phyloP scores from a whole-genome alignment of 2,113 vertebrate genomes.

The Centropus unirufus region DNA sequence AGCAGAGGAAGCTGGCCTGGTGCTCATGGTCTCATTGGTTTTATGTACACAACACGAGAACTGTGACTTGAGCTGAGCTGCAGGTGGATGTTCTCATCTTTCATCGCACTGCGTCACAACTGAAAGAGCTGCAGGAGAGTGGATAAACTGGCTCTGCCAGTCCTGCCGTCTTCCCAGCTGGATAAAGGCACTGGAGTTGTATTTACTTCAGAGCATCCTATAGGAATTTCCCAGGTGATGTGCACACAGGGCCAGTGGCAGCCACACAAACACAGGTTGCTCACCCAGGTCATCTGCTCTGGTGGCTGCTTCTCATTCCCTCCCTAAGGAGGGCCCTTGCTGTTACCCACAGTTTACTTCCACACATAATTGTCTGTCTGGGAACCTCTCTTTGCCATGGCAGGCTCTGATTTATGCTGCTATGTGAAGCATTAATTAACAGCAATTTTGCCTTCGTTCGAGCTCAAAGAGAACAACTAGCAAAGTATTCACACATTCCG shows the following conservation, averaged over 20 bases:
- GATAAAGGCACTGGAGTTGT: accelerated
- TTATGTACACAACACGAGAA: background rate
- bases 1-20: background rate
- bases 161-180: background rate
- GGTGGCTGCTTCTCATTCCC: background rate
- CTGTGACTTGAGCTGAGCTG: background rate
- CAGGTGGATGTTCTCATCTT: background rate
- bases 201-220: background rate
- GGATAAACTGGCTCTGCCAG: background rate
- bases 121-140: background rate
- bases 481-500: background rate
- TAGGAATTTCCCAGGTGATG: background rate
- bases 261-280: background rate
- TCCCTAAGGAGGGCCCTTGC: background rate
- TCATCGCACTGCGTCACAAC: background rate
- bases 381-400: background rate
- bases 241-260: background rate
- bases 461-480: constrained; percentile 32
- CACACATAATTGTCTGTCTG: background rate
- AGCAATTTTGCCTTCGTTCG: background rate
- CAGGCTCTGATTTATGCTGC: background rate
- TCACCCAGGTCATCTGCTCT: accelerated
- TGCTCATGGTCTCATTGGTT: accelerated
- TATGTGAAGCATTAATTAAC: constrained; percentile 7
- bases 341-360: background rate